Evolutionary conservation across 2,797 vertebrate genomes (phyloP), one percentile per base, ranked within the genome.

Genomic region (Anabacerthia variegaticeps): DNA sequence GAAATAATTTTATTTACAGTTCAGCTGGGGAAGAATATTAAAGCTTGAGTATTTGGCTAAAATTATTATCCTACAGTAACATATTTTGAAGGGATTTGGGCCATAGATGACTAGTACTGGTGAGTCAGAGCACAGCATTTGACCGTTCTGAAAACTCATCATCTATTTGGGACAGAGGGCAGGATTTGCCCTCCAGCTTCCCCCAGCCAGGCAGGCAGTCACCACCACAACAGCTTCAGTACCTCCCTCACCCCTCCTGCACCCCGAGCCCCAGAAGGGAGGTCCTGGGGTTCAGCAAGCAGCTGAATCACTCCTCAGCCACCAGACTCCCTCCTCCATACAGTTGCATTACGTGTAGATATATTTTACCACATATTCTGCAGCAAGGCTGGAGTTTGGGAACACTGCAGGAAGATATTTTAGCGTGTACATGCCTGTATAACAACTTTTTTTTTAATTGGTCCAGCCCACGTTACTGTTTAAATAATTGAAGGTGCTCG

Each of bases 1-100:
- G 95, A 97, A 96, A 97, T 96, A 96, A 96, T 97, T 97, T 94
- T 92, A 96, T 96, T 96, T 97, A 96, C 94, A 93, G 92, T 97
- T 97, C 96, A 92, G 80, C 93, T 96, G 95, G 95, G 89, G 83
- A 95, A 96, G 95, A 97, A 95, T 79, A 76, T 83, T 93, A 94
- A 95, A 92, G 79, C 89, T 85, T 68, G 75, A 91, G 77, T 77
- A 92, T 95, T 93, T 88, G 92, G 68, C 81, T 88, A 92, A 95
- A 93, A 96, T 92, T 82, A 78, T 77, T 93, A 93, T 73, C 87
- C 85, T 56, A 56, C 93, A 92, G 91, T 80, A 92, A 93, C 66
- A 39, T 72, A 91, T 73, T 81, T 62, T 92, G 89, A 86, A 96
- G 85, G 69, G 87, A 37, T 58, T 69, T 62, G 62, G 92, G 68